Evolutionary conservation across 2,113 vertebrate species (phyloP).

Genomic region (Brevimyrus niger): DNA sequence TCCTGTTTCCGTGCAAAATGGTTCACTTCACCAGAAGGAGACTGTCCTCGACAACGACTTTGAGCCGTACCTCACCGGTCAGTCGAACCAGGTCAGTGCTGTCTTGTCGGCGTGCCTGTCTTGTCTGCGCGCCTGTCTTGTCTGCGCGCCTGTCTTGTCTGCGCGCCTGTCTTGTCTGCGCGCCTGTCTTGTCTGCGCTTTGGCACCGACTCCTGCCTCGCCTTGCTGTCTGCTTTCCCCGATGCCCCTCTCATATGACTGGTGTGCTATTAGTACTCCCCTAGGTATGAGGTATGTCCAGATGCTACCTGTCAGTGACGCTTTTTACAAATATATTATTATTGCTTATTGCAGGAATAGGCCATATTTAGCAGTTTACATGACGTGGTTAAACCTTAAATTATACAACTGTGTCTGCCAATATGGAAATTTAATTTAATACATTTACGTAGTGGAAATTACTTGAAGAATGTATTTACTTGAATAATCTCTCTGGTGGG

Average conservation of each 20-base stretch:
- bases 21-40: conserved; percentile 92
- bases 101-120: background rate
- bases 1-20: conserved; percentile 84
- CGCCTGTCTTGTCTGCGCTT: background rate
- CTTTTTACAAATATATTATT: background rate
- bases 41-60: conserved; percentile 88
- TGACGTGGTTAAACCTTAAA: background rate
- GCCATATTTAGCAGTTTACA: background rate
- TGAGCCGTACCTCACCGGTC: conserved; percentile 88
- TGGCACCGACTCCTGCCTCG: background rate
- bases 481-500: background rate
- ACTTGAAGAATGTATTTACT: background rate
- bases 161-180: background rate
- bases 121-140: background rate
- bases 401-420: background rate
- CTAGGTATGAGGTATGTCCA: background rate
- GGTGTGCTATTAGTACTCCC: background rate
- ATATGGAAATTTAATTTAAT: background rate
- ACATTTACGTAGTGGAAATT: background rate
- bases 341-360: background rate
- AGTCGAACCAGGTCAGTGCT: conserved; percentile 83
- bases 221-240: background rate
- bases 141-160: background rate
- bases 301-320: background rate
- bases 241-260: background rate